Evolutionary conservation across 1,140 invertebrate species (phyloP), one percentile per base, ranked within the genome.

Genomic region (Euwallacea fornicatus): DNA sequence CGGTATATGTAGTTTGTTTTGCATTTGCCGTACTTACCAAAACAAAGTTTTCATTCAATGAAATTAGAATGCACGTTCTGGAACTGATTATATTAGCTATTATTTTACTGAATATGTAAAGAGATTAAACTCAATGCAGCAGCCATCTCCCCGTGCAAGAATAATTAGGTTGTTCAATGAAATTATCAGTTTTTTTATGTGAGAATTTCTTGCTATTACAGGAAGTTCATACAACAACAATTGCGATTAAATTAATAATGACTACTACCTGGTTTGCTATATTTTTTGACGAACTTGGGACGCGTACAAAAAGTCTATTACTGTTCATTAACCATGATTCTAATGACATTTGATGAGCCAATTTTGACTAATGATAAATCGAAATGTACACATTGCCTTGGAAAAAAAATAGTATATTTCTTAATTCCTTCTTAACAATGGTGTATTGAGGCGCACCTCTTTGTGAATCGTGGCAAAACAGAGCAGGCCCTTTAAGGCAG

Each of bases 161-260:
- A 60, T 68, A 68, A 68, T 68, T 68, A 68, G 8, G 56, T 33
- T 66, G 53, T 56, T 66, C 54, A 66, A 58, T 66, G 65, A 66
- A 66, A 66, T 66, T 66, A 66, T 66, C 11, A 41, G 53, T 13
- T 41, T 63, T 65, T 67, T 58, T 58, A 64, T 70, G 68, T 70
- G 68, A 70, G 68, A 70, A 70, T 70, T 54, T 63, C 60, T 70
- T 70, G 61, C 68, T 11, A 63, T 42, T 55, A 70, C 60, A 70
- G 60, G 68, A 70, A 64, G 67, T 69, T 62, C 10, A 62, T 69
- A 54, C 62, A 70, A 70, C 44, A 59, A 67, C 42, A 59, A 70
- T 70, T 70, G 55, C 42, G 60, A 70, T 70, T 61, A 70, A 64
- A 70, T 70, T 70, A 70, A 63, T 63, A 56, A 70, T 70, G 59